Evolutionary conservation across 2,113 vertebrate species (phyloP).

Genomic region (Manacus vitellinus): DNA sequence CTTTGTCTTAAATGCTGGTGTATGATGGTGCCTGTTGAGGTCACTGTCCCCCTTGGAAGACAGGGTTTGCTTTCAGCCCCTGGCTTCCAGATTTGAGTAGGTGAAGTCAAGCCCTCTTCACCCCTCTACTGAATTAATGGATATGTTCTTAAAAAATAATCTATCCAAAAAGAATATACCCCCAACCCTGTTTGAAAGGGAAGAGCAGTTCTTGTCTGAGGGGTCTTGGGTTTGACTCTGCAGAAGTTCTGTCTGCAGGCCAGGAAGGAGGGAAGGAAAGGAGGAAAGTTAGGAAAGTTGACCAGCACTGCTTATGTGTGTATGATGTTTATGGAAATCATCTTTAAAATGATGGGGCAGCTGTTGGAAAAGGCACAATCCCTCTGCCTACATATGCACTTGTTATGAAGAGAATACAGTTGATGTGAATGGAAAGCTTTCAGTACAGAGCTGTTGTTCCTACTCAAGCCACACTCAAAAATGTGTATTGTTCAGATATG

Average conservation of each 20-base stretch:
- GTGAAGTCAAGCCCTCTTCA: not conserved
- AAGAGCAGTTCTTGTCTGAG: not conserved
- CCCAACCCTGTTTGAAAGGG: not conserved
- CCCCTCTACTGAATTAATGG: not conserved
- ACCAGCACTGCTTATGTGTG: rapidly evolving
- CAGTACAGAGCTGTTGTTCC: not conserved
- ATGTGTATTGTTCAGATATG: not conserved
- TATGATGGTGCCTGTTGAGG: not conserved
- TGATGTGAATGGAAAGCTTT: conserved; percentile 22
- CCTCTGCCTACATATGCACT: not conserved
- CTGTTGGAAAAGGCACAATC: not conserved
- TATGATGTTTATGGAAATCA: not conserved
- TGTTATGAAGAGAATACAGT: conserved; percentile 5
- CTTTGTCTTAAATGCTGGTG: not conserved
- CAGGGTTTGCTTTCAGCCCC: not conserved
- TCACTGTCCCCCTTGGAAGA: not conserved
- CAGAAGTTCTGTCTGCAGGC: not conserved
- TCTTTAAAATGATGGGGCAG: not conserved
- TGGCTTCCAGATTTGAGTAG: not conserved
- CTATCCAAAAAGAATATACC: not conserved
- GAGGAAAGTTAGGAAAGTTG: not conserved
- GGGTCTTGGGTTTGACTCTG: not conserved
- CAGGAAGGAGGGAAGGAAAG: not conserved
- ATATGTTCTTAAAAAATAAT: not conserved
- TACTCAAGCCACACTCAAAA: not conserved